Conservation (phyloP, 2,888 invertebrate genomes). For the Plebejus melissa region DNA sequence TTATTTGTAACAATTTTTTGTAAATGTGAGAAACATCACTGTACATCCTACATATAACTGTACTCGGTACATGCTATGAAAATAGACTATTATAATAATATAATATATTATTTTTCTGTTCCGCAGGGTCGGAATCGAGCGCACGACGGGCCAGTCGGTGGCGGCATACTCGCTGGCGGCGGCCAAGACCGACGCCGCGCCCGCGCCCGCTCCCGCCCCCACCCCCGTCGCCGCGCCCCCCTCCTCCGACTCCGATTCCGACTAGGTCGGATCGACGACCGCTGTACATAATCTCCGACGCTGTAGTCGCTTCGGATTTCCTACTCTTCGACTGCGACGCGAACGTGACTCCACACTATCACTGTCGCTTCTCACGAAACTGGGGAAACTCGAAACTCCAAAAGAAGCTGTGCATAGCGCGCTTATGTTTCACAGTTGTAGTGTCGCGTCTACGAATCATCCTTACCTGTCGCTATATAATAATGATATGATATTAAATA, state of each 20-base stretch:
- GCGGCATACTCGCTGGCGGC: constrained; percentile 63
- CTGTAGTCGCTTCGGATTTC: neutral
- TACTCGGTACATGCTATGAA: neutral
- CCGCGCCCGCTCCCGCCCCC: constrained; percentile 42
- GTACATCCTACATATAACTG: too few relatives aligned
- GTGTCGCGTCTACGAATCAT: neutral
- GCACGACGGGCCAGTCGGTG: constrained; percentile 76
- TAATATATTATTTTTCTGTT: neutral
- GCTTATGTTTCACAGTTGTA: neutral
- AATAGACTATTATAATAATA: neutral
- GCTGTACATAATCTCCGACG: neutral
- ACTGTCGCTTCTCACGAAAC: neutral
- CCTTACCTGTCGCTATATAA: neutral
- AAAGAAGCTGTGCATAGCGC: neutral
- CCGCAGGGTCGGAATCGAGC: constrained; percentile 89
- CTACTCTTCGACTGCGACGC: neutral
- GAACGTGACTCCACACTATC: neutral
- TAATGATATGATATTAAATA: neutral
- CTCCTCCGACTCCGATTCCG: constrained; percentile 70
- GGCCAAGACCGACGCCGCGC: constrained; percentile 40
- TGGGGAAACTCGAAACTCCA: neutral
- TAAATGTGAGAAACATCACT: too few relatives aligned
- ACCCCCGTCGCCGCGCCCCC: constrained; percentile 47
- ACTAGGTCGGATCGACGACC: constrained; percentile 40
- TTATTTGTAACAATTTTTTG: too few relatives aligned